These are phyloP conservation scores for Campylomormyrus numenius DNA, from an alignment of 2,113 vertebrate species.

Conservation along the genomic window DNA sequence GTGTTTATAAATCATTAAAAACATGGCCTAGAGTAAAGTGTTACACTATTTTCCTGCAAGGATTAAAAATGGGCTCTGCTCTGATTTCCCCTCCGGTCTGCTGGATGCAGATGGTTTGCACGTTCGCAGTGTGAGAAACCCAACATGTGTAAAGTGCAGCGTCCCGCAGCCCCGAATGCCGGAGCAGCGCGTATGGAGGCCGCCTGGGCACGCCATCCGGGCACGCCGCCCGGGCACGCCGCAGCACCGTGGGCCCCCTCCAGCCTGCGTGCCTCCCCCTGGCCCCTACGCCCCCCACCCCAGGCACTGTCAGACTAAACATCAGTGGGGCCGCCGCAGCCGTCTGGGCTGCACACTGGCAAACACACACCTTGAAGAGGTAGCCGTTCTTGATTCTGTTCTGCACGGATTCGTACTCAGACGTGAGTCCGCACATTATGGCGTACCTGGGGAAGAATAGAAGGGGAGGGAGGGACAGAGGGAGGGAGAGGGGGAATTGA, in stretches of 20 bases:
- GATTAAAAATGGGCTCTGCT: not conserved
- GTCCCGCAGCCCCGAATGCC: not conserved
- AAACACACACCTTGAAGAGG: constrained; percentile 81
- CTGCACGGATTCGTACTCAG: constrained; percentile 86
- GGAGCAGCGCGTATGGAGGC: not conserved
- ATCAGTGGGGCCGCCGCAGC: constrained; percentile 21
- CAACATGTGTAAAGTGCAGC: not conserved
- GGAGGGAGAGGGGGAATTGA: not conserved
- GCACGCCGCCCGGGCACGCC: not conserved
- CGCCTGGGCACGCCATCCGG: not conserved
- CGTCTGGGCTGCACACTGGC: not conserved
- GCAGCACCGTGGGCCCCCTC: not conserved
- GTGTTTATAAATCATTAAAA: no score
- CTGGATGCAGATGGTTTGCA: not conserved
- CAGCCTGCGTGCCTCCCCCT: not conserved
- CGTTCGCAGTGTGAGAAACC: not conserved
- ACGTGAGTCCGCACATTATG: constrained; percentile 85
- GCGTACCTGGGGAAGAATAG: constrained; percentile 72
- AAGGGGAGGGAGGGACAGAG: not conserved
- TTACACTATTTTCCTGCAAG: not conserved
- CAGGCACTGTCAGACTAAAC: constrained; percentile 39
- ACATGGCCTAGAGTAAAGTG: no score
- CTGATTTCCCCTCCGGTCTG: not conserved
- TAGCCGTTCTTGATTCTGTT: constrained; percentile 93
- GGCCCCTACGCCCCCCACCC: not conserved